Conservation (phyloP, 2,888 invertebrate genomes). For the Eudasyphora cyanicolor region DNA sequence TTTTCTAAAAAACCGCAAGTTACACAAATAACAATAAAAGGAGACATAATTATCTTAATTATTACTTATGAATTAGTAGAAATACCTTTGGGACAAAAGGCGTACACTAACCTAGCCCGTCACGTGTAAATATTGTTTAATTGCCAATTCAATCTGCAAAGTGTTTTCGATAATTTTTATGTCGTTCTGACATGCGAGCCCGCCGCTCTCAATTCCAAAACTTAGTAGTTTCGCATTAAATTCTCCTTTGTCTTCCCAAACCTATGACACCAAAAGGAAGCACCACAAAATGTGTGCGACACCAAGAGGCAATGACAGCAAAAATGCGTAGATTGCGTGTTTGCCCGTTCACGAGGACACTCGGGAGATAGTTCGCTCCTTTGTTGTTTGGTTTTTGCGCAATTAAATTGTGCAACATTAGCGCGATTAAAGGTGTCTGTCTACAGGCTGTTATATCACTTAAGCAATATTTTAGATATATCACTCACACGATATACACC, state of each 20-base stretch:
- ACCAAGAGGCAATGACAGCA: neutral
- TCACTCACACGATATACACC: neutral
- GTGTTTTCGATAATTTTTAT: slow-evolving; percentile 49
- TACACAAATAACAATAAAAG: neutral
- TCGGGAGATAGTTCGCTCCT: neutral
- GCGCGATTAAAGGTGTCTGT: slow-evolving; percentile 37
- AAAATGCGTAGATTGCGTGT: slow-evolving; percentile 50
- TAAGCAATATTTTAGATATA: neutral
- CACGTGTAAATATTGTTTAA: neutral
- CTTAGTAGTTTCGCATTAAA: neutral
- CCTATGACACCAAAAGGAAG: slow-evolving; percentile 26
- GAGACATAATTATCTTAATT: slow-evolving; percentile 42
- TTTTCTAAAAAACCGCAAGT: neutral
- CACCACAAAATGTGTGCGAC: neutral
- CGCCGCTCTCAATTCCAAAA: neutral
- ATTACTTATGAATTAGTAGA: slow-evolving; percentile 1
- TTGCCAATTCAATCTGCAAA: slow-evolving; percentile 50
- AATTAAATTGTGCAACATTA: neutral
- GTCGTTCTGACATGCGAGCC: slow-evolving; percentile 48
- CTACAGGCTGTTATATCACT: too few relatives aligned
- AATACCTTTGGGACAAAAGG: neutral
- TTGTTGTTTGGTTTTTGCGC: neutral
- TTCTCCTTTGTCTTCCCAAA: neutral
- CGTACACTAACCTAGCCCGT: neutral
- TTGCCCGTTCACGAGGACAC: neutral